phyloP scores from a whole-genome alignment of 1,140 invertebrate species.

The Eciton burchellii region DNA sequence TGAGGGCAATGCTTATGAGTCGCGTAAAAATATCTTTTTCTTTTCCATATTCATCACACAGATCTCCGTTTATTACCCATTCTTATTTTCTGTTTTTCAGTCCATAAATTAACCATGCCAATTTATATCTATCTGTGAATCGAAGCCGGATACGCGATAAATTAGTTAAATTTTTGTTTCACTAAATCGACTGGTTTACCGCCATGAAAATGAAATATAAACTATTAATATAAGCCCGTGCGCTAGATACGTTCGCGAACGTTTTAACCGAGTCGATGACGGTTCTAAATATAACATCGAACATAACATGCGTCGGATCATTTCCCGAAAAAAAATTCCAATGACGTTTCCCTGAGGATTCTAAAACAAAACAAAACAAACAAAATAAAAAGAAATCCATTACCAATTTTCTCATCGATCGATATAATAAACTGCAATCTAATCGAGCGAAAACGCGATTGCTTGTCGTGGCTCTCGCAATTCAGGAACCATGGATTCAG shows the following conservation, averaged over 20 bases:
- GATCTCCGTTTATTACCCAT: too few species aligned
- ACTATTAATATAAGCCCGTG: not conserved
- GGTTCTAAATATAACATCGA: not conserved
- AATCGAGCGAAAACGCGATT: not conserved
- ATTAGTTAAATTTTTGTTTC: slow-evolving; percentile 1
- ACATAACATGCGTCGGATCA: not conserved
- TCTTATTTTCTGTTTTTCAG: too few species aligned
- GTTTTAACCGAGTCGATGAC: not conserved
- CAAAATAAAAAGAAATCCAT: too few species aligned
- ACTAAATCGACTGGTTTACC: not conserved
- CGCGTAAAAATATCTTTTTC: too few species aligned
- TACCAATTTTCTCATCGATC: not conserved
- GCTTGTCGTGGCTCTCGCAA: not conserved
- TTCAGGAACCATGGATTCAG: slow-evolving; percentile 1
- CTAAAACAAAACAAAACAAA: too few species aligned
- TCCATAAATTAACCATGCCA: not conserved
- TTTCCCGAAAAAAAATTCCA: not conserved
- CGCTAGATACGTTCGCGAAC: not conserved
- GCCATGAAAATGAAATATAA: not conserved
- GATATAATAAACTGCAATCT: not conserved
- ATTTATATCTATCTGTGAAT: not conserved
- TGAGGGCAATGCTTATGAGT: too few species aligned
- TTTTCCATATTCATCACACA: too few species aligned
- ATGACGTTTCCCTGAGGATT: not conserved
- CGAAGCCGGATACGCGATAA: not conserved